Evolutionary conservation across 2,888 invertebrate species (phyloP).

Genomic region (Conus canariensis): DNA sequence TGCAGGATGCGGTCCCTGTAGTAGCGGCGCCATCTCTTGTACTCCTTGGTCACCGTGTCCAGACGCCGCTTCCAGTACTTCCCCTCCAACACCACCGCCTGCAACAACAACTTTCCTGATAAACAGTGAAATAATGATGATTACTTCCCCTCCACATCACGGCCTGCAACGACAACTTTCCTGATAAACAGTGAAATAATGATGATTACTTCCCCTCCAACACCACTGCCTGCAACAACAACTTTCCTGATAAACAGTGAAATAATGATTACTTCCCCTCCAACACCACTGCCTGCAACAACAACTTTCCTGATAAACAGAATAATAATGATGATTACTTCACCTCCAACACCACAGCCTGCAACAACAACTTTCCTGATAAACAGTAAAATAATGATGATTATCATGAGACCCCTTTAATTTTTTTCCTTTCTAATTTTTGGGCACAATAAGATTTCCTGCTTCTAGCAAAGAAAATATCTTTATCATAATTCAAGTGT

Average conservation of each 20-base stretch:
- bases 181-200: too few relatives aligned
- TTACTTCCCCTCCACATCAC: conserved; percentile 95
- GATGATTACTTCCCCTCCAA: conserved; percentile 91
- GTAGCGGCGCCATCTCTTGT: conserved; percentile 92
- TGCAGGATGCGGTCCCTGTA: conserved; percentile 45
- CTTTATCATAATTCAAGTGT: too few relatives aligned
- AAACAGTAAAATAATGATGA: too few relatives aligned
- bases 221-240: conserved; percentile 89
- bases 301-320: too few relatives aligned
- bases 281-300: conserved; percentile 92
- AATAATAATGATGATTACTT: conserved; percentile 81
- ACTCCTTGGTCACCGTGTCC: conserved; percentile 97
- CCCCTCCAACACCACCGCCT: conserved; percentile 98
- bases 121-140: too few relatives aligned
- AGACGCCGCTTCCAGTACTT: conserved; percentile 99
- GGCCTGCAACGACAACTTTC: conserved; percentile 83
- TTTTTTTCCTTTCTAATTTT: too few relatives aligned
- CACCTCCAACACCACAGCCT: conserved; percentile 98
- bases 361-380: too few relatives aligned
- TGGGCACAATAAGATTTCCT: too few relatives aligned
- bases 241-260: too few relatives aligned
- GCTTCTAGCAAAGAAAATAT: too few relatives aligned
- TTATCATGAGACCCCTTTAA: too few relatives aligned
- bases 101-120: conserved; percentile 50
- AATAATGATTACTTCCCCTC: conserved; percentile 92